Evolutionary conservation across 2,113 vertebrate genomes (phyloP).

Genomic region (Pholis gunnellus): DNA sequence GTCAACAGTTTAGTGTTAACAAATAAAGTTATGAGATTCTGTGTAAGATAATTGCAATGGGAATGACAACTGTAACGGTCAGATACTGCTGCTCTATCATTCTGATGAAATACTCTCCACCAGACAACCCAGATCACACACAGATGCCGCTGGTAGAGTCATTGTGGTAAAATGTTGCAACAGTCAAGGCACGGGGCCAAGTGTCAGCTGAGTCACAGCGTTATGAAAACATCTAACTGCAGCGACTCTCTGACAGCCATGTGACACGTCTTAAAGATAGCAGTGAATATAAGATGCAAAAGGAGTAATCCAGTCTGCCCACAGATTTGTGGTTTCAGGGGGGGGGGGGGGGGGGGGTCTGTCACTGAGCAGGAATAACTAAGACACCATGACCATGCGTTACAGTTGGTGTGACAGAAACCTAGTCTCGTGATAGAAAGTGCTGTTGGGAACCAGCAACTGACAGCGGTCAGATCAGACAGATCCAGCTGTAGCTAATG

Average conservation of each 20-base stretch:
- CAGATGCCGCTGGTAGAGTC: neutral
- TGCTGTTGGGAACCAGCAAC: neutral
- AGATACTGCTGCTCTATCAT: neutral
- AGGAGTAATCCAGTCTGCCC: neutral
- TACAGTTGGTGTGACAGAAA: neutral
- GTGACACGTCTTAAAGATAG: conserved; percentile 14
- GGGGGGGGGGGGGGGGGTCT: neutral
- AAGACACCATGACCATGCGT: neutral
- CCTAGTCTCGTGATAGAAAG: conserved; percentile 19
- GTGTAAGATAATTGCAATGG: neutral
- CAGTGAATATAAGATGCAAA: neutral
- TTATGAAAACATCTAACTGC: conserved; percentile 44
- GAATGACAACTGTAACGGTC: neutral
- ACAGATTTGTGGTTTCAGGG: conserved; percentile 13
- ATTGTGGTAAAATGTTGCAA: conserved; percentile 54
- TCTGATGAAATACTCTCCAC: neutral
- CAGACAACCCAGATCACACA: neutral
- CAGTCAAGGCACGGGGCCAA: conserved; percentile 20
- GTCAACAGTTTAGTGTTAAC: neutral
- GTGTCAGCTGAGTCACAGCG: conserved; percentile 49
- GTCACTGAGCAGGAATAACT: neutral
- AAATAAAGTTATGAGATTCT: neutral
- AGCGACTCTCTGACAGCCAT: conserved; percentile 10
- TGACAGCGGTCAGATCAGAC: neutral
- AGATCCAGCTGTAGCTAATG: neutral